phyloP scores from a whole-genome alignment of 2,888 invertebrate genomes.

The Eumacrocentrus americanus region DNA sequence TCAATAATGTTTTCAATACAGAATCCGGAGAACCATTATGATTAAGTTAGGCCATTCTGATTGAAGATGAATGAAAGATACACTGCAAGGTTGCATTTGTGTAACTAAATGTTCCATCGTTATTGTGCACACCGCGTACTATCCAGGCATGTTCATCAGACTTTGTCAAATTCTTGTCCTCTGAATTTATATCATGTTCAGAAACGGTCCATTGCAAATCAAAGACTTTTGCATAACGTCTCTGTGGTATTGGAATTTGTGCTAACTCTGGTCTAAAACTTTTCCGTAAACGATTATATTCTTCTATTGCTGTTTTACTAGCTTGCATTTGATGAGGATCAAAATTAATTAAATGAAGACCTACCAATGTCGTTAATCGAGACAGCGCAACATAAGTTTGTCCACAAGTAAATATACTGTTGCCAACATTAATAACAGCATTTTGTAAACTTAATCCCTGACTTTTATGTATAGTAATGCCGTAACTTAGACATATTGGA shows the following conservation, averaged over 20 bases:
- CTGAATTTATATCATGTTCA: background rate
- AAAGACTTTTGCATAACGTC: background rate
- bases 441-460: too few species aligned
- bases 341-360: background rate
- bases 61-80: background rate
- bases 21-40: background rate
- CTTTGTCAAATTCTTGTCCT: background rate
- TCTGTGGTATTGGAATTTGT: background rate
- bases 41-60: background rate
- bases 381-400: too few species aligned
- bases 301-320: too few species aligned
- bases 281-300: constrained; percentile 1
- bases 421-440: too few species aligned
- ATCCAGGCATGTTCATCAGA: background rate
- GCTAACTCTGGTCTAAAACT: background rate
- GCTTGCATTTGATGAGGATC: too few species aligned
- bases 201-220: background rate
- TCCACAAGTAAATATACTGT: too few species aligned
- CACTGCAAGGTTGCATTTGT: background rate
- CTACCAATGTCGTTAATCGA: background rate
- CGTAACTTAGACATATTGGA: background rate
- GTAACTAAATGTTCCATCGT: background rate
- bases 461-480: too few species aligned
- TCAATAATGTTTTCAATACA: too few species aligned
- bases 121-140: background rate